These are phyloP conservation scores for Yoshiicerus persimilis DNA, from an alignment of 1,140 invertebrate species.

Conservation along the genomic window DNA sequence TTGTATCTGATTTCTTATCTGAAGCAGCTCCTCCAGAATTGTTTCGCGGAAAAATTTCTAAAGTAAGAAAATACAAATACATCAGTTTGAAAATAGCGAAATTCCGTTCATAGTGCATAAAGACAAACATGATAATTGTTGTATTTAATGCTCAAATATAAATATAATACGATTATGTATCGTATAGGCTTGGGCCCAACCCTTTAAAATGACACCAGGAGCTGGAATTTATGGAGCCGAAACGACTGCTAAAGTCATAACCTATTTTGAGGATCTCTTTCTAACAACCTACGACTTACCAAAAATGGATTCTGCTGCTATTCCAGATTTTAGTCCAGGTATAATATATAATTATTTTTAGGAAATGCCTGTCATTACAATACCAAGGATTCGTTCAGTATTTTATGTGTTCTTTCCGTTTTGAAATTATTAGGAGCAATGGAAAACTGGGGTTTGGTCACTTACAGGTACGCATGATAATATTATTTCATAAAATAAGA, in stretches of 20 bases:
- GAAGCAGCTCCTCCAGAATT: not conserved
- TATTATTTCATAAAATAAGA: not conserved
- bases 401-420: not conserved
- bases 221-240: not conserved
- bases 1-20: slow-evolving; percentile 23
- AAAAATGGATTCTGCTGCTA: slow-evolving; percentile 31
- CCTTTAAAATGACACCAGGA: not conserved
- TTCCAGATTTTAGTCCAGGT: not conserved
- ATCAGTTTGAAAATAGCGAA: too few species aligned
- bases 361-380: not conserved
- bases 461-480: not conserved
- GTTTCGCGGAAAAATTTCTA: not conserved
- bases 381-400: too few species aligned
- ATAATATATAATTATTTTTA: not conserved
- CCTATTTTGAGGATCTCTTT: slow-evolving; percentile 13
- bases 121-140: too few species aligned
- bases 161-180: not conserved
- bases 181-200: not conserved
- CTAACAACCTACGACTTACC: slow-evolving; percentile 4
- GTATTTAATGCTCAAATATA: too few species aligned
- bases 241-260: not conserved
- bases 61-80: not conserved
- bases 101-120: too few species aligned
- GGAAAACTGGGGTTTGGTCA: slow-evolving; percentile 16
- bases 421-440: slow-evolving; percentile 14